A percentile compares a stretch with the other conserved stretches of the same genome.
These are phyloP conservation scores for Steinernema scapterisci DNA, from an alignment of 2,888 invertebrate species.

Conservation along the genomic window DNA sequence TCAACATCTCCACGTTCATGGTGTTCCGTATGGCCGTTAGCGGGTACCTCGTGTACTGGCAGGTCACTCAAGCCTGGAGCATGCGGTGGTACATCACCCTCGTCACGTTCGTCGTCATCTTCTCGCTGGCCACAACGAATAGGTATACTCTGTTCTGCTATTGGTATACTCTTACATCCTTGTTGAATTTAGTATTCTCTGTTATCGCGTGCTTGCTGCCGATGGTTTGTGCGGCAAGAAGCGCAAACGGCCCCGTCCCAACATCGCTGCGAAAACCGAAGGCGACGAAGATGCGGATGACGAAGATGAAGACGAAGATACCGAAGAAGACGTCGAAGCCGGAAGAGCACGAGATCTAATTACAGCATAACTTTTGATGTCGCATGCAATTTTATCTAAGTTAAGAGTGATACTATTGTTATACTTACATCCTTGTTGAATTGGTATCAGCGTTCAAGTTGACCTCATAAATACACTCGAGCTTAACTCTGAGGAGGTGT, in stretches of 20 bases:
- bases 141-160: conserved; percentile 56
- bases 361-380: too few species aligned
- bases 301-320: conserved; percentile 36
- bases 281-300: conserved; percentile 33
- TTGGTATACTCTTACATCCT: too few species aligned
- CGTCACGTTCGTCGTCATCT: conserved; percentile 54
- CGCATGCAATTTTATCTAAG: too few species aligned
- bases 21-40: conserved; percentile 61
- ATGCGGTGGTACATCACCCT: conserved; percentile 50
- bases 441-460: too few species aligned
- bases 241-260: conserved; percentile 19
- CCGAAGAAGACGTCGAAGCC: conserved; percentile 26
- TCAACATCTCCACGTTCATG: conserved; percentile 63
- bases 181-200: too few species aligned
- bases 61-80: conserved; percentile 44
- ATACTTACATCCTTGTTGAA: too few species aligned
- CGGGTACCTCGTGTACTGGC: conserved; percentile 59
- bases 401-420: too few species aligned
- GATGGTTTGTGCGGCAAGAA: conserved; percentile 61
- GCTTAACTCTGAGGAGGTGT: too few species aligned
- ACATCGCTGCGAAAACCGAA: conserved; percentile 7
- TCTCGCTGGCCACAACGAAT: conserved; percentile 59
- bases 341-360: not conserved
- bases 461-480: too few species aligned
- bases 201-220: conserved; percentile 63